Evolutionary conservation across 2,113 vertebrate genomes (phyloP).

Genomic region (Tamias sibiricus): DNA sequence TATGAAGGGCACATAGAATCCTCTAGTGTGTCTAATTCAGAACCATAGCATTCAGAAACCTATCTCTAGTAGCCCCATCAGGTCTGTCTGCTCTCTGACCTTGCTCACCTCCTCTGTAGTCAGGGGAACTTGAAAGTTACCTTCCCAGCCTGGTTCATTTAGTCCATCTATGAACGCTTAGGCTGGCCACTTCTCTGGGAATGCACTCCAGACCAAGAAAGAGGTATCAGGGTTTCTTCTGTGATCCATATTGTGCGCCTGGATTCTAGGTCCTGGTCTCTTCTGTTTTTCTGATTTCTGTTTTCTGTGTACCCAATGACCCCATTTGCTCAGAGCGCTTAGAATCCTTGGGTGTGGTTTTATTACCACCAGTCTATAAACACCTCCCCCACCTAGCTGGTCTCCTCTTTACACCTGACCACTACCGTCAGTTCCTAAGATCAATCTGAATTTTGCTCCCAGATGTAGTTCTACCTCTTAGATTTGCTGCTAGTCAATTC

Average conservation of each 20-base stretch:
- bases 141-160: neutral
- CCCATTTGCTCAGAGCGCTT: neutral
- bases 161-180: neutral
- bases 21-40: too few relatives aligned
- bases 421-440: neutral
- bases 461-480: neutral
- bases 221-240: neutral
- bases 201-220: neutral
- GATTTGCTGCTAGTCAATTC: neutral
- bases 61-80: neutral
- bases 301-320: neutral
- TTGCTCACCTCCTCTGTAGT: neutral
- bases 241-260: rapidly evolving
- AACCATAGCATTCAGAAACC: too few relatives aligned
- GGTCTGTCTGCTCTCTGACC: neutral
- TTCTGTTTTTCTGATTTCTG: neutral
- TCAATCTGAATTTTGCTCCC: neutral
- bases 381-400: neutral
- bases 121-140: neutral
- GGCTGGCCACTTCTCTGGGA: neutral
- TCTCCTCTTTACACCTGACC: neutral
- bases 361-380: neutral
- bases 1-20: too few relatives aligned
- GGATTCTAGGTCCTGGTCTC: neutral
- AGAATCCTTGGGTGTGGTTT: neutral